Percentiles rank a stretch among this genome's conserved stretches.
phyloP scores from a whole-genome alignment of 2,113 vertebrate species.

The Meleagris gallopavo region DNA sequence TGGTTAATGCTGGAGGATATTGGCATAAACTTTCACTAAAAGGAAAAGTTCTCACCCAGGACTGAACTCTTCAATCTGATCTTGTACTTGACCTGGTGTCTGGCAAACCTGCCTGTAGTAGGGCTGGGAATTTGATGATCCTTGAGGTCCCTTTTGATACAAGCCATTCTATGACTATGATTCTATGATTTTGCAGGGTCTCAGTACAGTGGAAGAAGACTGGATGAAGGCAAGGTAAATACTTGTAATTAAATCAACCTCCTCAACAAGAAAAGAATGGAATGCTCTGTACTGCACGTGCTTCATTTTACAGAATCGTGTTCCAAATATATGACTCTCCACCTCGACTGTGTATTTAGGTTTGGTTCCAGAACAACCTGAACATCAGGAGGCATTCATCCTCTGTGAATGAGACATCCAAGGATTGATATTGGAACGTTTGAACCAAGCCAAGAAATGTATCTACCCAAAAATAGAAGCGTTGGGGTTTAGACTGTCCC shows the following conservation, averaged over 20 bases:
- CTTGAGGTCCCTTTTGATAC: no score
- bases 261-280: background rate
- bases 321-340: background rate
- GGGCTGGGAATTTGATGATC: no score
- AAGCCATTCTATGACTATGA: no score
- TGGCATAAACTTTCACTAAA: background rate
- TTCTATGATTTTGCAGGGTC: no score
- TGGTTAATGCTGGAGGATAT: rapidly evolving
- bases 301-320: background rate
- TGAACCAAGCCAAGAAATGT: background rate
- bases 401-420: rapidly evolving
- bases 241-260: background rate
- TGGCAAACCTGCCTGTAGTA: no score
- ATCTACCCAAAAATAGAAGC: background rate
- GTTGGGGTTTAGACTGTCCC: background rate
- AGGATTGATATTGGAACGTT: background rate
- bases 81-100: no score
- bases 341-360: rapidly evolving
- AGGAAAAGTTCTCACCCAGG: background rate
- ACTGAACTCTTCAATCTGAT: background rate
- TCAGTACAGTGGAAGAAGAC: background rate
- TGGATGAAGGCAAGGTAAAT: background rate
- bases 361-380: background rate
- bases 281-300: background rate
- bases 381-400: background rate